These are phyloP conservation scores for Zaprionus camerounensis DNA, from an alignment of 1,140 invertebrate species.

Conservation along the genomic window DNA sequence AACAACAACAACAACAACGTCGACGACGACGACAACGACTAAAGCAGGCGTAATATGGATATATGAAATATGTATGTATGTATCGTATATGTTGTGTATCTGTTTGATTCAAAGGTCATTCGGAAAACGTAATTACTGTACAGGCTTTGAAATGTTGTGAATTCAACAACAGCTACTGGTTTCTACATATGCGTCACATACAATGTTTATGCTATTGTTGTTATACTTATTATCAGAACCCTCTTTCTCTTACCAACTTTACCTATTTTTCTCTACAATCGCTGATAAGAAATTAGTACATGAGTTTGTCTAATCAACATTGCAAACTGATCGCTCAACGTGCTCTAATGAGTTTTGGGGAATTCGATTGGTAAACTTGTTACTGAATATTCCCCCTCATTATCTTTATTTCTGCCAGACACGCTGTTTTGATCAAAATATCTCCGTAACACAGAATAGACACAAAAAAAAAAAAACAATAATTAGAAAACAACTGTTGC, in stretches of 20 bases:
- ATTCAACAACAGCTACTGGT: background rate
- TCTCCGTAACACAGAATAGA: background rate
- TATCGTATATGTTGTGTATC: background rate
- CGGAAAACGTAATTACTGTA: constrained; percentile 2
- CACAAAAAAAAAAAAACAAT: background rate
- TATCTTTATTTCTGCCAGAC: background rate
- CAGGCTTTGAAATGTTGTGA: background rate
- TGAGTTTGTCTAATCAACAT: constrained; percentile 21
- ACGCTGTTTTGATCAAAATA: background rate
- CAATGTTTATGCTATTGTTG: background rate
- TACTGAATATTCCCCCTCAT: background rate
- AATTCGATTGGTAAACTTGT: background rate
- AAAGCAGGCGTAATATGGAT: constrained; percentile 3
- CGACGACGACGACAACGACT: background rate
- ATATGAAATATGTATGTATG: constrained; percentile 5
- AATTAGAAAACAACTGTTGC: background rate
- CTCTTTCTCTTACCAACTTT: background rate
- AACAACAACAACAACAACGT: background rate
- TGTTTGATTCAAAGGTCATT: constrained; percentile 6
- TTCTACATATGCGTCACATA: background rate
- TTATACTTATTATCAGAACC: background rate
- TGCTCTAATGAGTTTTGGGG: constrained; percentile 10
- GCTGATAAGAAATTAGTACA: constrained; percentile 22
- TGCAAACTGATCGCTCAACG: constrained; percentile 9
- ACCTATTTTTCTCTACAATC: constrained; percentile 15